Conservation (phyloP, 2,888 invertebrate genomes). For the Teleogryllus oceanicus region DNA sequence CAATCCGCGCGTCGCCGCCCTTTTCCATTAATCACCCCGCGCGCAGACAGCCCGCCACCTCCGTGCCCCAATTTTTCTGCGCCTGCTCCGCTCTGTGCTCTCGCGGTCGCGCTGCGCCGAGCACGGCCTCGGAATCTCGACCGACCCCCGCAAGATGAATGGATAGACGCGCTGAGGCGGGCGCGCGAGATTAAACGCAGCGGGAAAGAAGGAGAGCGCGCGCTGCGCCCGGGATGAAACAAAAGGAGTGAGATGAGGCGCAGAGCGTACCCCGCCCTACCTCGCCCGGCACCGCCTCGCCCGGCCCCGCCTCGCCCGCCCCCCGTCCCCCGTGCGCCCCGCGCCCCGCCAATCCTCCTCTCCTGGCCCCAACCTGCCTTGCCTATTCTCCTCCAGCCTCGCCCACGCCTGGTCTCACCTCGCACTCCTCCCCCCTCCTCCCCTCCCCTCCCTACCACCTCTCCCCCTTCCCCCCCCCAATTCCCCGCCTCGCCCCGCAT, state of each 20-base stretch:
- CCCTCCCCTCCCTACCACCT: too few species aligned
- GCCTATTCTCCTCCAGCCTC: too few species aligned
- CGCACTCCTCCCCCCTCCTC: too few species aligned
- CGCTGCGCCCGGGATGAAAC: not conserved
- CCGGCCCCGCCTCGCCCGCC: too few species aligned
- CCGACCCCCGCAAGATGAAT: not conserved
- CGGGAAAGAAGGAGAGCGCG: not conserved
- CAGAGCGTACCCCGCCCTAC: too few species aligned
- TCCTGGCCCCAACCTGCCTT: too few species aligned
- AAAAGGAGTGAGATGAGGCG: not conserved
- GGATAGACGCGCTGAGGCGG: not conserved
- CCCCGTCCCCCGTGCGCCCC: too few species aligned
- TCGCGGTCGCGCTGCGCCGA: not conserved
- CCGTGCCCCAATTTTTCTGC: slow-evolving; percentile 6
- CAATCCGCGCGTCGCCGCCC: not conserved
- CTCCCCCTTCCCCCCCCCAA: too few species aligned
- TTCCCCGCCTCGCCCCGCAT: too few species aligned
- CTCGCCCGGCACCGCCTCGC: too few species aligned
- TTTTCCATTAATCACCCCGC: not conserved
- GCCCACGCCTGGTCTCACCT: too few species aligned
- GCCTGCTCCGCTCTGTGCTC: not conserved
- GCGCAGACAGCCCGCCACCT: not conserved
- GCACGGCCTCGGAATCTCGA: not conserved
- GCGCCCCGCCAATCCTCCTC: too few species aligned
- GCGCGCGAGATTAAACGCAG: not conserved